A percentile compares a stretch with the other conserved stretches of the same genome.
phyloP scores from a whole-genome alignment of 2,113 vertebrate genomes.

The Megaceryle torquata region DNA sequence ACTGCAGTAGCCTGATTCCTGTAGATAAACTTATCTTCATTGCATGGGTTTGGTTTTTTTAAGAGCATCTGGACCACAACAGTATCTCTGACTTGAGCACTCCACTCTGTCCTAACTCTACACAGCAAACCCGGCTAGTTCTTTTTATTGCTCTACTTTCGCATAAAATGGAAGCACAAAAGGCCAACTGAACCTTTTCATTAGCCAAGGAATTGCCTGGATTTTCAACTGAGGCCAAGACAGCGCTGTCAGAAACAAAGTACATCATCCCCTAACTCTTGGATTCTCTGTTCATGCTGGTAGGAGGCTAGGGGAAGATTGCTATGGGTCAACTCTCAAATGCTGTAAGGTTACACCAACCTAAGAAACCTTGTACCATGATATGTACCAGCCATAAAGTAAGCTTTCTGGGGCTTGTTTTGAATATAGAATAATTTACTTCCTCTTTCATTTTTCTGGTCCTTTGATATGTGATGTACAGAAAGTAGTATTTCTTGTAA shows the following conservation, averaged over 20 bases:
- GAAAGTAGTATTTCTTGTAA: not conserved
- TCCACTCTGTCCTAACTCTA: not conserved
- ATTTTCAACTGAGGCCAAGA: not conserved
- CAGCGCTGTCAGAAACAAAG: not conserved
- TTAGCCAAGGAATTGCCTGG: not conserved
- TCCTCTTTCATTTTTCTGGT: not conserved
- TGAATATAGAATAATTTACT: not conserved
- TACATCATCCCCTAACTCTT: not conserved
- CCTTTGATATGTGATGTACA: not conserved
- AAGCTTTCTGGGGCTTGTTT: not conserved
- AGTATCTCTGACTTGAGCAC: not conserved
- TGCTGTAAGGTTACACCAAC: not conserved
- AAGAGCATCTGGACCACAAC: not conserved
- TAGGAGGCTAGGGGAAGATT: not conserved
- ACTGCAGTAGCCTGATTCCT: not conserved
- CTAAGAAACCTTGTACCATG: not conserved
- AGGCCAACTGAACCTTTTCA: not conserved
- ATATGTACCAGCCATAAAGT: not conserved
- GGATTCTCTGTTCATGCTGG: not conserved
- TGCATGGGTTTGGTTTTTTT: not conserved
- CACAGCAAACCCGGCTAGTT: not conserved
- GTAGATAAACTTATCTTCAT: not conserved
- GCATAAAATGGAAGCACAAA: not conserved
- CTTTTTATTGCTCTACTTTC: not conserved
- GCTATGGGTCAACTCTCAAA: not conserved